phyloP scores from a whole-genome alignment of 64 coral and sea anemone genomes.

The Catalaphyllia jardinei region DNA sequence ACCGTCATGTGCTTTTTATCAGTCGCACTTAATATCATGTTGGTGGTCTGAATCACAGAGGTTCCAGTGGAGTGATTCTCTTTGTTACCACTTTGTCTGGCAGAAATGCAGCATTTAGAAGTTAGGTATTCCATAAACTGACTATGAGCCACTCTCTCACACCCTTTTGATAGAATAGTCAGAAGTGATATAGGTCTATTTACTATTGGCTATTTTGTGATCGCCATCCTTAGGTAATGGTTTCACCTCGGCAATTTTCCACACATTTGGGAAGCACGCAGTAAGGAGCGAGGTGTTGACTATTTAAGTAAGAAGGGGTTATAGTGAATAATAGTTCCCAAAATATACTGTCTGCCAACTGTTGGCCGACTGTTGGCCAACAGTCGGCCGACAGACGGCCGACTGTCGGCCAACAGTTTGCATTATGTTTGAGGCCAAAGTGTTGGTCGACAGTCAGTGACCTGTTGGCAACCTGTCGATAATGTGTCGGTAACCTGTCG shows the following conservation, averaged over 20 bases:
- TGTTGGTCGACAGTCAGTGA: too few relatives aligned
- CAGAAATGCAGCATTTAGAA: conserved; percentile 39
- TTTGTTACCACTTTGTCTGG: conserved; percentile 57
- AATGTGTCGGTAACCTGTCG: too few relatives aligned
- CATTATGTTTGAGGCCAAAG: too few relatives aligned
- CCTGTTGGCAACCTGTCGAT: too few relatives aligned
- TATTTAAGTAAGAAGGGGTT: conserved; percentile 27
- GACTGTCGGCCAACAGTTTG: too few relatives aligned
- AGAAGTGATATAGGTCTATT: conserved; percentile 43
- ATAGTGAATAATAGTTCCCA: too few relatives aligned
- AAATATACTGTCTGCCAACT: too few relatives aligned
- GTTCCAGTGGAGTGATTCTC: conserved; percentile 59
- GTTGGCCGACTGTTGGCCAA: too few relatives aligned
- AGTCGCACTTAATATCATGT: neutral
- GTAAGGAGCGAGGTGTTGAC: conserved; percentile 25
- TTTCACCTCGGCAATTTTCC: conserved; percentile 26
- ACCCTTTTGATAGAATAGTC: conserved; percentile 54
- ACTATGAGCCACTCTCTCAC: conserved; percentile 64
- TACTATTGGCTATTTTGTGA: conserved; percentile 28
- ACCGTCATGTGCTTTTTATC: neutral
- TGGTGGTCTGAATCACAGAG: neutral
- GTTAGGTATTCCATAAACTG: conserved; percentile 52
- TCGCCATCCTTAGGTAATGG: conserved; percentile 19
- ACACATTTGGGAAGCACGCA: conserved; percentile 41
- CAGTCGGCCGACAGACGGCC: too few relatives aligned